Evolutionary conservation across 2,797 vertebrate species (phyloP).

Genomic region (Artibeus jamaicensis): DNA sequence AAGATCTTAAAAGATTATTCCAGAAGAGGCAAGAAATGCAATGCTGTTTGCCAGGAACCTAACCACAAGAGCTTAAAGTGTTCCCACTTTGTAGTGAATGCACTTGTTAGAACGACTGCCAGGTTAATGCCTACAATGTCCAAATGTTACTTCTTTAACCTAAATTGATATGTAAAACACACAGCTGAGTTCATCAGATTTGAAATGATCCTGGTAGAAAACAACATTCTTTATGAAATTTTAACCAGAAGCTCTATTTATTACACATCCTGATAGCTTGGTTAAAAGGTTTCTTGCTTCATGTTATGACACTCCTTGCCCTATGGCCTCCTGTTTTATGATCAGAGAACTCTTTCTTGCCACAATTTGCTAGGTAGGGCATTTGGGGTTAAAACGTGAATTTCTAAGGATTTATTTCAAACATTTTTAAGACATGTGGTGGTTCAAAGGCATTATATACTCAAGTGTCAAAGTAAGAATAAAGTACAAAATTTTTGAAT

Average conservation of each 20-base stretch:
- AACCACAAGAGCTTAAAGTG: neutral
- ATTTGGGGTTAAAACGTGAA: neutral
- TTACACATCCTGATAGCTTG: slow-evolving; percentile 36
- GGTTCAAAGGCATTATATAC: slow-evolving; percentile 19
- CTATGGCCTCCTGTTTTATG: neutral
- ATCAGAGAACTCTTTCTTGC: neutral
- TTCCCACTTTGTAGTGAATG: neutral
- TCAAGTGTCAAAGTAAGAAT: slow-evolving; percentile 2
- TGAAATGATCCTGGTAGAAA: neutral
- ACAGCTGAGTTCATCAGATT: slow-evolving; percentile 1
- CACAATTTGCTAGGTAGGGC: neutral
- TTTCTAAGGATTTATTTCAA: slow-evolving; percentile 31
- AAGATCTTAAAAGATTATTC: slow-evolving; percentile 2
- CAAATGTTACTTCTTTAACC: neutral
- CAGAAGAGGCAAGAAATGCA: neutral
- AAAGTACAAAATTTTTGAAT: neutral
- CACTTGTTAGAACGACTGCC: neutral
- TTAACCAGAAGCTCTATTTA: slow-evolving; percentile 42
- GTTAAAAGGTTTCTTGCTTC: neutral
- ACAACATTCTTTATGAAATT: slow-evolving; percentile 5
- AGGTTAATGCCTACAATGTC: neutral
- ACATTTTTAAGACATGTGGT: neutral
- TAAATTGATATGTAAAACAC: slow-evolving; percentile 15
- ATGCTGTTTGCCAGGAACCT: neutral
- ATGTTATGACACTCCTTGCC: neutral